Evolutionary conservation across 2,797 vertebrate genomes (phyloP), one percentile per base, ranked within the genome.

Genomic region (Threskiornis aethiopicus): DNA sequence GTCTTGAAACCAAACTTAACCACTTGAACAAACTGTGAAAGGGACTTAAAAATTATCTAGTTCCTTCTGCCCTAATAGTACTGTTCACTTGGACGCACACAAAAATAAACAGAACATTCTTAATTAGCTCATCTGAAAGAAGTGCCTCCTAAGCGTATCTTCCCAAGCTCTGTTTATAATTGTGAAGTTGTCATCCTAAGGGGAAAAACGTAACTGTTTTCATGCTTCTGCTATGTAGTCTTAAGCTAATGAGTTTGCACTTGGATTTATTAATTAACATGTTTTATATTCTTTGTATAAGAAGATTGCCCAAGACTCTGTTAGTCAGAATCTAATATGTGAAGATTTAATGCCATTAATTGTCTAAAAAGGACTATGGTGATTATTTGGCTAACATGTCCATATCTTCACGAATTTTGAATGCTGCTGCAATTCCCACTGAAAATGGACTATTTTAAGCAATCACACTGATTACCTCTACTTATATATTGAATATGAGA

Each of bases 61-160:
- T 58, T 94, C 28, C 21, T 90, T 49, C 59, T 88, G 76, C 61
- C 35, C 33, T 64, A 85, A 57, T 11, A 75, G 37, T 7, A 64
- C 41, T 65, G n/a, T 46, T 96, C 76, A 86, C 82, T 89, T 84
- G 76, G 71, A 24, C 1, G 2, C 59, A 80, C 44, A 52, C 54
- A 90, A 71, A 95, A 89, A 84, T 84, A 72, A 90, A 80, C 67
- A 90, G 39, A 89, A 90, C 52, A 44, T 93, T 85, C 64, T 93
- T 90, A 94, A 96, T 83, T 93, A 90, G 54, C 29, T 85, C 24
- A 65, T 80, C 49, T 71, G 70, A 94, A 97, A 92, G 79, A 80
- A 84, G 42, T 67, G 44, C 42, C 65, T 88, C 57, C 46, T 87
- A 70, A 92, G 66, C 17, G 0, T 51, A 70, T 93, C 54, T 94